Conservation (phyloP, 2,888 invertebrate genomes). For the Linyphia triangularis region DNA sequence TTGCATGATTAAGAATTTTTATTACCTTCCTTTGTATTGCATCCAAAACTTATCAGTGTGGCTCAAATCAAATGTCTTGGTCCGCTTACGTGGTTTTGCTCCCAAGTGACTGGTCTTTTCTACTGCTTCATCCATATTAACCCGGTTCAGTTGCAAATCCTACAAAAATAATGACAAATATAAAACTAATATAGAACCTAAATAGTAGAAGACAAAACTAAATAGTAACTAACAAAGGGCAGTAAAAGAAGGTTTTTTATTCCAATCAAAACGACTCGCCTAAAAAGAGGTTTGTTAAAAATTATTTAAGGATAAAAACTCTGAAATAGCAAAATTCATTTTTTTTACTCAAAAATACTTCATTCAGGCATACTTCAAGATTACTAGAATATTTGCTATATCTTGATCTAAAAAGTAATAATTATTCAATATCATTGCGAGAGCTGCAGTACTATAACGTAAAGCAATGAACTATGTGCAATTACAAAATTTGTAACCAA, state of each 20-base stretch:
- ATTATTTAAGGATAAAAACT: too few relatives aligned
- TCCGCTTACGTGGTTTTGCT: slow-evolving; percentile 83
- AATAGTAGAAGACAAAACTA: background rate
- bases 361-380: too few relatives aligned
- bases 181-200: background rate
- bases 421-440: too few relatives aligned
- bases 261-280: too few relatives aligned
- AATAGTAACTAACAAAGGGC: background rate
- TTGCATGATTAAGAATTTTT: too few relatives aligned
- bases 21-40: slow-evolving; percentile 90
- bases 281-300: background rate
- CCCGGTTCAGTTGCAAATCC: slow-evolving; percentile 92
- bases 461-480: too few relatives aligned
- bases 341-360: too few relatives aligned
- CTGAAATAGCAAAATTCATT: too few relatives aligned
- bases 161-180: slow-evolving; percentile 70
- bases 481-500: too few relatives aligned
- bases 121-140: slow-evolving; percentile 85
- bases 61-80: slow-evolving; percentile 93
- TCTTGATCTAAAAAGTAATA: too few relatives aligned
- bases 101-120: slow-evolving; percentile 78
- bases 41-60: slow-evolving; percentile 94
- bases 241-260: background rate
- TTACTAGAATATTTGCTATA: too few relatives aligned
- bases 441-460: too few relatives aligned